These are phyloP conservation scores for Neria commutata DNA, from an alignment of 2,888 invertebrate species.

Conservation along the genomic window DNA sequence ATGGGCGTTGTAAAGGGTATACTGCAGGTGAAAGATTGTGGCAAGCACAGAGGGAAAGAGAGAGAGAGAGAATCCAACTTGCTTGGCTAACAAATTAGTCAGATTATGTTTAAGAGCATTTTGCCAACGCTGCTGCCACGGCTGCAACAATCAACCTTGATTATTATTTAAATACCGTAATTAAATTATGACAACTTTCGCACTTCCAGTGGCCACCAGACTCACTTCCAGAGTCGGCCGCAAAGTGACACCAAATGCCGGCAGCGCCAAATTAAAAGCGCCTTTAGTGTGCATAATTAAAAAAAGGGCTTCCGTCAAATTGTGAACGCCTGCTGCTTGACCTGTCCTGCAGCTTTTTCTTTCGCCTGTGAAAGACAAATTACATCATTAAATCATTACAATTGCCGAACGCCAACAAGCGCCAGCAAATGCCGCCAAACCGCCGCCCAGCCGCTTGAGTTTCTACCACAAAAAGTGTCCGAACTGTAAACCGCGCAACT, in stretches of 20 bases:
- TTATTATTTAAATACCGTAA: neutral
- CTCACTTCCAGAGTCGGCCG: neutral
- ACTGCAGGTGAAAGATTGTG: too few relatives aligned
- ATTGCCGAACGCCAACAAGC: slow-evolving; percentile 19
- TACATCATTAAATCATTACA: slow-evolving; percentile 37
- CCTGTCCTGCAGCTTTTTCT: too few relatives aligned
- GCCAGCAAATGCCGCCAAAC: slow-evolving; percentile 5
- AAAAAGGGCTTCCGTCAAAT: neutral
- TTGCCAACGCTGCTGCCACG: too few relatives aligned
- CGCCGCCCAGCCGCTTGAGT: neutral
- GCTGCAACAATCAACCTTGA: neutral
- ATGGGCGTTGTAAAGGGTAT: too few relatives aligned
- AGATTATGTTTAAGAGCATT: neutral
- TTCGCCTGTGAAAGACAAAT: slow-evolving; percentile 29
- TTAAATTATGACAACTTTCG: neutral
- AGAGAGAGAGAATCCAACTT: too few relatives aligned
- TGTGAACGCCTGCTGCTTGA: neutral
- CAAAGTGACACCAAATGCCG: neutral
- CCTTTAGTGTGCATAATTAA: neutral
- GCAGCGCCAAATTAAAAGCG: neutral
- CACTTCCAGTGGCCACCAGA: neutral
- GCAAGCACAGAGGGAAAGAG: too few relatives aligned
- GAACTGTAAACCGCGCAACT: slow-evolving; percentile 31
- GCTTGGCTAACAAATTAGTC: neutral
- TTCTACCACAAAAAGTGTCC: neutral